Conservation (phyloP, 2,113 vertebrate genomes). For the Patagioenas fasciata region DNA sequence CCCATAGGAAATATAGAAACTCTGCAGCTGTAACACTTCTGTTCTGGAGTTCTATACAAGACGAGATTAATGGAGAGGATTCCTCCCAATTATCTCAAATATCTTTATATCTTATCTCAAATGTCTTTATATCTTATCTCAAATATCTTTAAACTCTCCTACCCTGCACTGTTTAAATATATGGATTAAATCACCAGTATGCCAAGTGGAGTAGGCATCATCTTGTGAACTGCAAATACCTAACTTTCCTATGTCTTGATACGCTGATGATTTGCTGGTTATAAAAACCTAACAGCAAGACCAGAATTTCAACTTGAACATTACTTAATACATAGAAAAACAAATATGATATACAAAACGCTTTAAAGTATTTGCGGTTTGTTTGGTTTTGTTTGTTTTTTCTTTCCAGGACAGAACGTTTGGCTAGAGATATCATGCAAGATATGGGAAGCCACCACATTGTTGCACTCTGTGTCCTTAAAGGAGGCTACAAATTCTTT, state of each 20-base stretch:
- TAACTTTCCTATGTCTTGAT: background rate
- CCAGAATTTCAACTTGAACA: background rate
- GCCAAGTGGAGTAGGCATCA: background rate
- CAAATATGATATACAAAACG: background rate
- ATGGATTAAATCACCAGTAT: background rate
- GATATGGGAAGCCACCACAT: conserved; percentile 86
- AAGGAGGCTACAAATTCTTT: conserved; percentile 89
- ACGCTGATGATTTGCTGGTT: background rate
- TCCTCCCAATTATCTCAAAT: background rate
- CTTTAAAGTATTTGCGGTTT: background rate
- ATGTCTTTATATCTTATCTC: background rate
- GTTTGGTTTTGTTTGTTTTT: background rate
- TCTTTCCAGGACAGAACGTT: conserved; percentile 79
- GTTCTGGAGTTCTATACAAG: background rate
- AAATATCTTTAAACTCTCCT: background rate
- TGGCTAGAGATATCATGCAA: conserved; percentile 84
- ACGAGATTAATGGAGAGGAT: background rate
- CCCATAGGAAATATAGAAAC: background rate
- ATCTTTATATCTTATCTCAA: background rate
- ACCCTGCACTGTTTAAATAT: background rate
- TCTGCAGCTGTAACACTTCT: background rate
- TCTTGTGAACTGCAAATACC: background rate
- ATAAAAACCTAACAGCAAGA: background rate
- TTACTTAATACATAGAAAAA: background rate
- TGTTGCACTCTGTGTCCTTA: conserved; percentile 85